Conservation (phyloP, 2,888 invertebrate genomes). For the Adineta ricciae region DNA sequence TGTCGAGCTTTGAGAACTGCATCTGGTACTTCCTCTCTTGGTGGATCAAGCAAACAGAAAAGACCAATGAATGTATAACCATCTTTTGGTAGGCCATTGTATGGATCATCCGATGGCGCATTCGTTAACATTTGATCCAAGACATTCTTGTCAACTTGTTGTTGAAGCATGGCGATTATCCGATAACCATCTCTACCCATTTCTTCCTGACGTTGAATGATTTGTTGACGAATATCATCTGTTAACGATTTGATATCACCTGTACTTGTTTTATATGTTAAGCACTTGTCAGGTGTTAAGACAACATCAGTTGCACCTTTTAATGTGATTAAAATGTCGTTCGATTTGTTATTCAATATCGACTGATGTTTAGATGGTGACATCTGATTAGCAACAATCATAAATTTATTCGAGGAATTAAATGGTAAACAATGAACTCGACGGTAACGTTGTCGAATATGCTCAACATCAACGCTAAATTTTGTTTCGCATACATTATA, state of each 20-base stretch:
- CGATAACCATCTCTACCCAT: slow-evolving; percentile 8
- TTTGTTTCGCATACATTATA: neutral
- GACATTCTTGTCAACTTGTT: too few relatives aligned
- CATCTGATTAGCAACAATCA: slow-evolving; percentile 15
- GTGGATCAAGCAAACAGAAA: slow-evolving; percentile 24
- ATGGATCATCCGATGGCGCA: neutral
- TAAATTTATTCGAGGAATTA: slow-evolving; percentile 29
- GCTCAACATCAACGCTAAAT: neutral
- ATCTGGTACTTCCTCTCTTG: slow-evolving; percentile 25
- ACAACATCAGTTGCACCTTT: slow-evolving; percentile 24
- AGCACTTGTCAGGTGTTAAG: neutral
- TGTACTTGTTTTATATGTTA: slow-evolving; percentile 21
- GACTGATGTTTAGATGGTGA: neutral
- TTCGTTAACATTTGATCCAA: neutral
- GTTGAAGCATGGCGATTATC: neutral
- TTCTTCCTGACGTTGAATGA: slow-evolving; percentile 19
- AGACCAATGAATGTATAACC: slow-evolving; percentile 28
- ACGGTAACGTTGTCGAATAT: neutral
- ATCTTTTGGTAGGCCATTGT: neutral
- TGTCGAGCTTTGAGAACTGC: slow-evolving; percentile 22
- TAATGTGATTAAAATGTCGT: slow-evolving; percentile 2
- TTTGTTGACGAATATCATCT: slow-evolving; percentile 22
- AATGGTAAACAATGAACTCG: neutral
- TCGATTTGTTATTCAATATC: neutral
- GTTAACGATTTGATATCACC: slow-evolving; percentile 15